Conservation (phyloP, 2,797 vertebrate species). For the Ctenopoma kingsleyae region DNA sequence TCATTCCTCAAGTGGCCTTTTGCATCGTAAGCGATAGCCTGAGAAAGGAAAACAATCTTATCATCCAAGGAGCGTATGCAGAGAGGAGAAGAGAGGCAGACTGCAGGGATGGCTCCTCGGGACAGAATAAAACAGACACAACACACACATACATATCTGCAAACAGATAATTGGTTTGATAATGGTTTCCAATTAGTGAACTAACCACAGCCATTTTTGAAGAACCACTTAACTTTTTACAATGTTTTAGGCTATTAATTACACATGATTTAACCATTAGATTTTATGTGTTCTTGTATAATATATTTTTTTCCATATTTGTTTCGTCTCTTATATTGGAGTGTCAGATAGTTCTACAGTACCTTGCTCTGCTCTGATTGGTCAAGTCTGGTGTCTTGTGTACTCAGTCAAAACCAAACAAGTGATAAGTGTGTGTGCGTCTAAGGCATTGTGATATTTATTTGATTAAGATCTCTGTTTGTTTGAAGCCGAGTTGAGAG, state of each 20-base stretch:
- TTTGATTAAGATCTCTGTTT: neutral
- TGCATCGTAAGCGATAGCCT: constrained; percentile 74
- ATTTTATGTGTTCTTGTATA: neutral
- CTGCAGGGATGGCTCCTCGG: constrained; percentile 40
- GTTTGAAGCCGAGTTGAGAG: neutral
- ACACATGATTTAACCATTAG: neutral
- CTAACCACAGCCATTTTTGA: constrained; percentile 3
- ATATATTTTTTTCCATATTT: neutral
- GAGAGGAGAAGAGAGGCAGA: constrained; percentile 49
- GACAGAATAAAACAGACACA: constrained; percentile 34
- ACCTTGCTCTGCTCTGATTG: neutral
- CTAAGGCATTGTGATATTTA: neutral
- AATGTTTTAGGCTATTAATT: neutral
- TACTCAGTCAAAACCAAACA: neutral
- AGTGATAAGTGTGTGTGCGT: neutral
- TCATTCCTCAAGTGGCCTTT: constrained; percentile 79
- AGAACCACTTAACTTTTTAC: neutral
- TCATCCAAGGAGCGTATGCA: constrained; percentile 51
- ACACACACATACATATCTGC: constrained; percentile 31
- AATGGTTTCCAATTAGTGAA: constrained; percentile 43
- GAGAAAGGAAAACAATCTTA: constrained; percentile 78
- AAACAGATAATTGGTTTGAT: constrained; percentile 56
- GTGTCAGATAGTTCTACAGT: neutral
- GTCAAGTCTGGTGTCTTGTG: neutral
- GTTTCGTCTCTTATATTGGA: neutral